Percentiles rank a stretch among this genome's conserved stretches.
Evolutionary conservation across 2,888 invertebrate species (phyloP).

Genomic region (Caenorhabditis sp.): DNA sequence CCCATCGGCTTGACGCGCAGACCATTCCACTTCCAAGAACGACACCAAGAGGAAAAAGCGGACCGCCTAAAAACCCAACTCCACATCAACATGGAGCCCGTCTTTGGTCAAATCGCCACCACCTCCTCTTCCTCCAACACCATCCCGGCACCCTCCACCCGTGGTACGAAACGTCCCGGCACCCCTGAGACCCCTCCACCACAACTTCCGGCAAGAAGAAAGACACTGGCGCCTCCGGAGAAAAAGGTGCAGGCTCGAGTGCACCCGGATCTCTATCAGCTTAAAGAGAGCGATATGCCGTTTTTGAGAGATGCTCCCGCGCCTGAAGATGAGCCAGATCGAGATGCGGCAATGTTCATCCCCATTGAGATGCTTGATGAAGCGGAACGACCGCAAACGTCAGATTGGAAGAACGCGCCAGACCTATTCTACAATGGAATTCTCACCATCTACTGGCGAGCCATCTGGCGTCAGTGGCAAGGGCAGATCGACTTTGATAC

Average conservation of each 20-base stretch:
- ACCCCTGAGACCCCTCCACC: too few species aligned
- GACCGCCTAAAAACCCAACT: background rate
- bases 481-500: background rate
- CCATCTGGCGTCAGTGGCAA: background rate
- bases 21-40: background rate
- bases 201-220: background rate
- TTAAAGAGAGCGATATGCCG: background rate
- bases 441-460: background rate
- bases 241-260: background rate
- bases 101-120: background rate
- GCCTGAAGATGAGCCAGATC: background rate
- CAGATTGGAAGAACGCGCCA: background rate
- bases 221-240: background rate
- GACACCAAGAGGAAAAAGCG: background rate
- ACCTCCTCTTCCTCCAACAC: background rate
- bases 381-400: background rate
- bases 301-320: background rate
- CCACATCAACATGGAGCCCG: conserved; percentile 7
- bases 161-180: too few species aligned
- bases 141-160: background rate
- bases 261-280: background rate
- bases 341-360: background rate
- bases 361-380: background rate
- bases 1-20: background rate
- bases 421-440: background rate